Evolutionary conservation across 2,797 vertebrate genomes (phyloP).

Genomic region (Buceros bicornis): DNA sequence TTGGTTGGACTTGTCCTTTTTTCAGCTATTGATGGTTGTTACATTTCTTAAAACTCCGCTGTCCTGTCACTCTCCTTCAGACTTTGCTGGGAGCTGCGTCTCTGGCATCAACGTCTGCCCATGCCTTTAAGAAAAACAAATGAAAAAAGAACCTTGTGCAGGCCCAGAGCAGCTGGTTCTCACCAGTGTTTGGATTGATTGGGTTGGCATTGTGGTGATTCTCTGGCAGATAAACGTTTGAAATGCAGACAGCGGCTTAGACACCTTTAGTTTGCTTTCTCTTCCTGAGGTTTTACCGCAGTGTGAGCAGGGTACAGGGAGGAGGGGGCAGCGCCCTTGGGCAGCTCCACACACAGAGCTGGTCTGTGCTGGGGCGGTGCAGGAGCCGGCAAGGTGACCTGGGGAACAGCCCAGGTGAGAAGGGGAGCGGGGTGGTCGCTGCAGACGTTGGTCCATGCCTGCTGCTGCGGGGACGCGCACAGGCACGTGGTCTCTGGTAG

Average conservation of each 20-base stretch:
- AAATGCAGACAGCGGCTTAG: background rate
- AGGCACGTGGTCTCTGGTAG: background rate
- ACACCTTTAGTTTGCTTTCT: background rate
- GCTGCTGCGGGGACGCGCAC: background rate
- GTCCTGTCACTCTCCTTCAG: background rate
- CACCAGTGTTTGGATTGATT: background rate
- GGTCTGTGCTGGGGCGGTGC: fast-evolving
- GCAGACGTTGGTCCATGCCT: fast-evolving
- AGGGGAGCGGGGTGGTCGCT: background rate
- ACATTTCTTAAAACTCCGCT: background rate
- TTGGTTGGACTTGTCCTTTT: background rate
- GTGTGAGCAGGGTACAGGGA: background rate
- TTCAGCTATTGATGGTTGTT: background rate
- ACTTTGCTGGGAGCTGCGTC: background rate
- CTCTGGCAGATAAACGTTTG: background rate
- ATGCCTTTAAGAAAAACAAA: background rate
- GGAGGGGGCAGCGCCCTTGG: background rate
- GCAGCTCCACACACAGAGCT: background rate
- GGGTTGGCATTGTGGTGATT: background rate
- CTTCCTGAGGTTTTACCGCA: background rate
- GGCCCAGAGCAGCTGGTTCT: background rate
- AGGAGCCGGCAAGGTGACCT: background rate
- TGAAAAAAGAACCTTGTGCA: fast-evolving
- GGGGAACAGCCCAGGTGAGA: background rate
- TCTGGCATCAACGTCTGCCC: background rate